Evolutionary conservation across 37 sponge, comb jelly and placozoan genomes (phyloP).

Genomic region (Halisarca cf. caerulea): DNA sequence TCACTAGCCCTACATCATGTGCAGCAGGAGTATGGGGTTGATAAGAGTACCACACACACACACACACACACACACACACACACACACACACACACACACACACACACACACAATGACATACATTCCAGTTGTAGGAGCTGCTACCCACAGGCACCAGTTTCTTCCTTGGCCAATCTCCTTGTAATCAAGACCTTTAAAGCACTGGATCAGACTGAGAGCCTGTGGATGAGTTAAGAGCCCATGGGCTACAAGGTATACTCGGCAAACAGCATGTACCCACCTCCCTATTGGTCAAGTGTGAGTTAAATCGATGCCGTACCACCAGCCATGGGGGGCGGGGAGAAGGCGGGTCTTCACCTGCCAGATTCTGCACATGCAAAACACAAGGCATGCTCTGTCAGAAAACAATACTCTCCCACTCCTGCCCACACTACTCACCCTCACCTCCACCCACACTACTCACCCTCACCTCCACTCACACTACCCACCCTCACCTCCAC

Average conservation of each 20-base stretch:
- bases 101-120: no score
- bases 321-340: slow-evolving; percentile 47
- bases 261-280: neutral
- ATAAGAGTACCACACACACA: no score
- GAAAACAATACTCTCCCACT: no score
- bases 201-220: neutral
- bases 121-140: neutral
- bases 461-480: no score
- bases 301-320: slow-evolving; percentile 5
- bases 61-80: no score
- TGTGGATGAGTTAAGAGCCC: neutral
- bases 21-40: no score
- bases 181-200: neutral
- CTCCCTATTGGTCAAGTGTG: neutral
- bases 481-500: no score
- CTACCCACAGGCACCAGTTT: neutral
- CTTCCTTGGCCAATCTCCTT: slow-evolving; percentile 1
- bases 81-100: no score
- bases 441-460: no score
- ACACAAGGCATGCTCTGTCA: neutral
- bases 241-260: neutral
- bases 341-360: slow-evolving; percentile 46
- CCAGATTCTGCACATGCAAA: slow-evolving; percentile 21
- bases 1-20: slow-evolving; percentile 6
- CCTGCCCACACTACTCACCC: no score